Base-by-base conservation (phyloP, 2,797 vertebrate genomes). In the Odontamblyopus lacepedii region DNA sequence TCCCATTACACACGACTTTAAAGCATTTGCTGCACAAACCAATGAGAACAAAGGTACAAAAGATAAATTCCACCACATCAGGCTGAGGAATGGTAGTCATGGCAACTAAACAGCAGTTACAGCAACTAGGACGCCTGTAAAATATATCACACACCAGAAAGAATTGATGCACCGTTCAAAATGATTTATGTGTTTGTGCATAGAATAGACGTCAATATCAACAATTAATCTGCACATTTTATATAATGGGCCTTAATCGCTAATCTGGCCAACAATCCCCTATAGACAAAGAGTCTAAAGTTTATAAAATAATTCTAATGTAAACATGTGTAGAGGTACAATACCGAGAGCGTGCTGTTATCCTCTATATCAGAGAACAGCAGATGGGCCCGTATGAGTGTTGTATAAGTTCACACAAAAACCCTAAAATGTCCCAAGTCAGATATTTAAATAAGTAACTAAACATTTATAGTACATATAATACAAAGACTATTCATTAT, bases 21-120 rank as follows among this genome's bases (percentile, higher is more conserved):
- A 66, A 38, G 18, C 51, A 27, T 78, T 29, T 72, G 61, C 11
- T 51, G 63, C 27, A 57, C 69, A 66, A n/a, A 30, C 56, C 0
- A 23, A 71, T 32, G 27, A 41, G 66, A 18, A 6, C 48, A 50
- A 71, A 4, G 60, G 26, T 60, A 65, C 4, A 18, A 55, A 67
- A 53, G 50, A 62, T 11, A 57, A 73, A 78, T 79, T 64, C 75
- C 75, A 63, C 64, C 67, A 72, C 69, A 75, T 57, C 61, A 64
- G 78, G 59, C 51, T 53, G 61, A 74, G 70, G 73, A 44, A 11
- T 27, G 69, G 88, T 88, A 79, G 75, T 87, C 87, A 83, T 84
- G 80, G 87, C 41, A 85, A 90, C 87, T 73, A 59, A 64, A 66
- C 18, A 13, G 63, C 5, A 12, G 23, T 44, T 48, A 4, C 38